These are phyloP conservation scores for Deroplatys truncata DNA, from an alignment of 2,888 invertebrate species.

Conservation along the genomic window DNA sequence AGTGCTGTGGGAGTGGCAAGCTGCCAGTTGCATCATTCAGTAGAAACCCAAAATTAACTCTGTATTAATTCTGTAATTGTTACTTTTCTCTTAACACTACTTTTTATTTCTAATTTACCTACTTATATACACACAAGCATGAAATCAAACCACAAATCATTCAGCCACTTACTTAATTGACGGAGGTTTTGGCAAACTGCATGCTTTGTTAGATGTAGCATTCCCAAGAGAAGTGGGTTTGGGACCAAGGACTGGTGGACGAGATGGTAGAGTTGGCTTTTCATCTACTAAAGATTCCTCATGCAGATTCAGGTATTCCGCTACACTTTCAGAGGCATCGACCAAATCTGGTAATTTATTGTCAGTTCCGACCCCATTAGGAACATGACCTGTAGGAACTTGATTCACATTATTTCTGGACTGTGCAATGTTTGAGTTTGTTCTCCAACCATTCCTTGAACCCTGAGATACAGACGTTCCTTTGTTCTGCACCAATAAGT, in stretches of 20 bases:
- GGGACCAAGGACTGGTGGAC: not conserved
- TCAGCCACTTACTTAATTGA: not conserved
- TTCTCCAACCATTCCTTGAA: not conserved
- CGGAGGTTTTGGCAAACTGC: not conserved
- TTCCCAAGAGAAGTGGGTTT: not conserved
- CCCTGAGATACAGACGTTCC: not conserved
- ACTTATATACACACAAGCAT: not conserved
- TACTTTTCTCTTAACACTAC: too few relatives aligned
- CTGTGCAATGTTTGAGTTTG: not conserved
- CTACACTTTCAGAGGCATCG: not conserved
- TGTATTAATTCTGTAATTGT: too few relatives aligned
- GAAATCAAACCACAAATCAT: not conserved
- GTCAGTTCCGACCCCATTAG: not conserved
- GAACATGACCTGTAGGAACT: not conserved
- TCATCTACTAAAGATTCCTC: not conserved
- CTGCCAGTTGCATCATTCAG: too few relatives aligned
- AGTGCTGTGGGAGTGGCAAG: too few relatives aligned
- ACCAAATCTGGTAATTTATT: not conserved
- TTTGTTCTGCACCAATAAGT: not conserved
- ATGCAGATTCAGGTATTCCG: not conserved
- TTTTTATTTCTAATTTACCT: not conserved
- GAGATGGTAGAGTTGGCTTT: not conserved
- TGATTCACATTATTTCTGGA: not conserved
- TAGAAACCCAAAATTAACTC: too few relatives aligned
- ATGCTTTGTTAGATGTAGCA: not conserved